These are phyloP conservation scores for Astreopora myriophthalma DNA, from an alignment of 64 coral and sea anemone genomes.

Conservation along the genomic window DNA sequence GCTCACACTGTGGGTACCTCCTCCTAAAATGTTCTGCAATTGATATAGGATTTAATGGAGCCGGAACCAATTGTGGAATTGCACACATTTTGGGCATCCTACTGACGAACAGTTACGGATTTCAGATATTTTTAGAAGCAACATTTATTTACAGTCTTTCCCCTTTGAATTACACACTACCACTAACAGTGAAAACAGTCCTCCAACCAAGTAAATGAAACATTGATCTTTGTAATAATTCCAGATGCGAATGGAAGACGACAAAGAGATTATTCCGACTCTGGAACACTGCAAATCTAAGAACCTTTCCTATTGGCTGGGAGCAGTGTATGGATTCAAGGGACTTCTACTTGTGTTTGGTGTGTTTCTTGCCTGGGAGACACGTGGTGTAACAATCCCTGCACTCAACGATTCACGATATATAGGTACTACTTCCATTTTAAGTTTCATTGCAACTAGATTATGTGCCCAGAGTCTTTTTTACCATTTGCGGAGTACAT, in stretches of 20 bases:
- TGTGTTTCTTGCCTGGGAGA: slow-evolving; percentile 88
- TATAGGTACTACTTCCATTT: slow-evolving; percentile 73
- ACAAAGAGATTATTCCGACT: slow-evolving; percentile 55
- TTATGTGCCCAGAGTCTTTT: neutral
- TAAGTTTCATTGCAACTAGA: neutral
- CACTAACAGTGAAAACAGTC: too few relatives aligned
- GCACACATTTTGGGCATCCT: too few relatives aligned
- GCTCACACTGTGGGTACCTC: too few relatives aligned
- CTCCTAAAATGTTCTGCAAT: too few relatives aligned
- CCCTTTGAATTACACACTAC: neutral
- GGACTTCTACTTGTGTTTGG: slow-evolving; percentile 77
- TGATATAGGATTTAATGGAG: too few relatives aligned
- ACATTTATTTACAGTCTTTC: too few relatives aligned
- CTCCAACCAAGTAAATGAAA: neutral
- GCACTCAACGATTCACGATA: slow-evolving; percentile 88
- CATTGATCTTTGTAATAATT: neutral
- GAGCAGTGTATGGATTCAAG: slow-evolving; percentile 67
- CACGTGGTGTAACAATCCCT: slow-evolving; percentile 79
- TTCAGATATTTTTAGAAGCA: too few relatives aligned
- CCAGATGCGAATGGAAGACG: slow-evolving; percentile 51
- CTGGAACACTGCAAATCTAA: slow-evolving; percentile 64
- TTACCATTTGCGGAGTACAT: too few relatives aligned
- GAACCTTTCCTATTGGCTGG: slow-evolving; percentile 68
- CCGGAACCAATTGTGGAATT: too few relatives aligned
- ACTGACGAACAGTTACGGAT: too few relatives aligned